phyloP scores from a whole-genome alignment of 2,797 vertebrate species.

The Girardinus metallicus region DNA sequence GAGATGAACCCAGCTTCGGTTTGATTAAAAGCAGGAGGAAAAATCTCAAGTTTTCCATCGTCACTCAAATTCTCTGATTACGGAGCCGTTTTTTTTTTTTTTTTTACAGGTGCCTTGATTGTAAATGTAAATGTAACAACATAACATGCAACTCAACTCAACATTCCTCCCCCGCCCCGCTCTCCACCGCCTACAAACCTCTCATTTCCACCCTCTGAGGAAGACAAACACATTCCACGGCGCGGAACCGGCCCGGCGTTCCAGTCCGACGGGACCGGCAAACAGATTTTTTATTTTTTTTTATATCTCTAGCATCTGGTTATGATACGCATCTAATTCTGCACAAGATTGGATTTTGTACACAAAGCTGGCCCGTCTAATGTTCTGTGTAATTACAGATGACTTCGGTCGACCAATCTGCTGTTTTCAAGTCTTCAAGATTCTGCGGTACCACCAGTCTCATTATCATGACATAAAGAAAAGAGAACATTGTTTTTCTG shows the following conservation, averaged over 20 bases:
- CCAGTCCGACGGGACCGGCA: slow-evolving; percentile 24
- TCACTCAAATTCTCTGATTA: slow-evolving; percentile 21
- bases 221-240: slow-evolving; percentile 40
- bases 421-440: slow-evolving; percentile 44
- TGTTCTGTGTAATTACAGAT: slow-evolving; percentile 65
- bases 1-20: slow-evolving; percentile 28
- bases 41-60: slow-evolving; percentile 16
- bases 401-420: slow-evolving; percentile 58
- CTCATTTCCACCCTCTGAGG: slow-evolving; percentile 66
- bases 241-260: not conserved
- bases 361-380: slow-evolving; percentile 43
- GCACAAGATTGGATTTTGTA: slow-evolving; percentile 47
- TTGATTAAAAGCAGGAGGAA: slow-evolving; percentile 21
- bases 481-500: not conserved
- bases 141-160: slow-evolving; percentile 77
- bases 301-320: slow-evolving; percentile 37
- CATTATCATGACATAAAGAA: slow-evolving; percentile 23
- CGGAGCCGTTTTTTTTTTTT: slow-evolving; percentile 23
- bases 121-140: slow-evolving; percentile 47
- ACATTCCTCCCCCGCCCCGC: slow-evolving; percentile 49
- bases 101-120: slow-evolving; percentile 10
- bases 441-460: slow-evolving; percentile 26
- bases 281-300: slow-evolving; percentile 10
- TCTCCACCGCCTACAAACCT: slow-evolving; percentile 75
- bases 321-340: slow-evolving; percentile 44